phyloP scores from a whole-genome alignment of 1,140 invertebrate species.

The Papilio aristodemus region DNA sequence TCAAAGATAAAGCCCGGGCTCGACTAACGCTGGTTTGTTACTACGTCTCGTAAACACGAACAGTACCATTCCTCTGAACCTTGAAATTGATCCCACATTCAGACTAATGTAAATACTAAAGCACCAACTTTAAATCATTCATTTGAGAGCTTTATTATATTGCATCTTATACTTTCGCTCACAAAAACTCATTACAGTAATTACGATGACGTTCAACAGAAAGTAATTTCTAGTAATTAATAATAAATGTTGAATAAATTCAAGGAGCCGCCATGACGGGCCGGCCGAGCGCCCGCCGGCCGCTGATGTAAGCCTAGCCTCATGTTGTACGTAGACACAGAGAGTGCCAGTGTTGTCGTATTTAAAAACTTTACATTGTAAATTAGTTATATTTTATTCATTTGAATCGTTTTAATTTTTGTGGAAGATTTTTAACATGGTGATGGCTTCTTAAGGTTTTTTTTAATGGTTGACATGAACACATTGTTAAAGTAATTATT shows the following conservation, averaged over 20 bases:
- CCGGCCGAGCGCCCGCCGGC: neutral
- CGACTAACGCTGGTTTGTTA: too few relatives aligned
- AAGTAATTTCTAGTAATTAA: neutral
- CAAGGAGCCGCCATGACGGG: slow-evolving; percentile 17
- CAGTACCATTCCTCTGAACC: too few relatives aligned
- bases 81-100: too few relatives aligned
- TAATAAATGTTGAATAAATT: slow-evolving; percentile 9
- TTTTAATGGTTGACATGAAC: slow-evolving; percentile 8
- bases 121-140: too few relatives aligned
- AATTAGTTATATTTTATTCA: slow-evolving; percentile 10
- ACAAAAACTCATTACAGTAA: neutral
- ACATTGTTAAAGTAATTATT: slow-evolving; percentile 11
- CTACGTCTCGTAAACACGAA: too few relatives aligned
- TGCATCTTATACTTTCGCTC: too few relatives aligned
- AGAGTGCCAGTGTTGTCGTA: neutral
- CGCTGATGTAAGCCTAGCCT: slow-evolving; percentile 25
- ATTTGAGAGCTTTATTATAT: too few relatives aligned
- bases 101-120: too few relatives aligned
- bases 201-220: slow-evolving; percentile 2
- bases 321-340: slow-evolving; percentile 6
- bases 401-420: neutral
- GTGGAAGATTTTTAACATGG: slow-evolving; percentile 6
- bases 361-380: slow-evolving; percentile 5
- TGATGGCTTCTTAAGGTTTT: slow-evolving; percentile 14
- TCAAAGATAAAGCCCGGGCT: too few relatives aligned